A percentile compares a stretch with the other conserved stretches of the same genome.
These are phyloP conservation scores for Rapana venosa DNA, from an alignment of 2,888 invertebrate genomes.

Conservation along the genomic window DNA sequence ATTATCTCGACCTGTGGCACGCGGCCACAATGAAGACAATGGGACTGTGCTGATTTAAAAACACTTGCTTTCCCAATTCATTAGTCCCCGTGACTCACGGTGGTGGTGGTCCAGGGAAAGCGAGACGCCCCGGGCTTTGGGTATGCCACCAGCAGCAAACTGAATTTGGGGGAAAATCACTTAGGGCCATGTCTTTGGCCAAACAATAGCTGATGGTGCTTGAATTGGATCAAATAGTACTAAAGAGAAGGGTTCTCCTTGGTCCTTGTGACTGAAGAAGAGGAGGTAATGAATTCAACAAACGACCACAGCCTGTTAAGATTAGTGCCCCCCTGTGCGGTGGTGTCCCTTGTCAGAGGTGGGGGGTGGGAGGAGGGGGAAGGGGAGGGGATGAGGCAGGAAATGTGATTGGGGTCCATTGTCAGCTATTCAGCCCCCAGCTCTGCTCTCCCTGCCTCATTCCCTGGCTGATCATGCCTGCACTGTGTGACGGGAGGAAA, in stretches of 20 bases:
- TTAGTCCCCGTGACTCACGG: conserved; percentile 46
- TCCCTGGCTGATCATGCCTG: too few relatives aligned
- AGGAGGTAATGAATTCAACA: conserved; percentile 15
- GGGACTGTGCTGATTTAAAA: conserved; percentile 44
- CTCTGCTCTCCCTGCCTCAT: too few relatives aligned
- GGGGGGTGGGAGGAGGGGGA: neutral
- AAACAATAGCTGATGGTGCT: conserved; percentile 46
- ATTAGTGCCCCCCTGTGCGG: neutral
- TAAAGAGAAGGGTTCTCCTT: conserved; percentile 18
- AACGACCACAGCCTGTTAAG: neutral
- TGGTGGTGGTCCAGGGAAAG: neutral
- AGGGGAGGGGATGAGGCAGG: neutral
- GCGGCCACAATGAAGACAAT: conserved; percentile 46
- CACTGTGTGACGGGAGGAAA: too few relatives aligned
- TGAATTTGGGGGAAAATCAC: too few relatives aligned
- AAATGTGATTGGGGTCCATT: too few relatives aligned
- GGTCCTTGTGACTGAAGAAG: conserved; percentile 30
- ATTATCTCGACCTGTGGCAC: neutral
- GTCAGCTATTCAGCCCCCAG: too few relatives aligned
- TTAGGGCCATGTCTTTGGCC: neutral
- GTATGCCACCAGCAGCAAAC: neutral
- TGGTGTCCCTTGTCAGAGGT: neutral
- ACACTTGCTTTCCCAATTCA: conserved; percentile 40
- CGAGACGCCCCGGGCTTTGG: neutral
- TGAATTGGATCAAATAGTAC: conserved; percentile 46